A percentile compares a stretch with the other conserved stretches of the same genome.
These are phyloP conservation scores for Chlorops oryzae DNA, from an alignment of 1,140 invertebrate genomes.

Conservation along the genomic window DNA sequence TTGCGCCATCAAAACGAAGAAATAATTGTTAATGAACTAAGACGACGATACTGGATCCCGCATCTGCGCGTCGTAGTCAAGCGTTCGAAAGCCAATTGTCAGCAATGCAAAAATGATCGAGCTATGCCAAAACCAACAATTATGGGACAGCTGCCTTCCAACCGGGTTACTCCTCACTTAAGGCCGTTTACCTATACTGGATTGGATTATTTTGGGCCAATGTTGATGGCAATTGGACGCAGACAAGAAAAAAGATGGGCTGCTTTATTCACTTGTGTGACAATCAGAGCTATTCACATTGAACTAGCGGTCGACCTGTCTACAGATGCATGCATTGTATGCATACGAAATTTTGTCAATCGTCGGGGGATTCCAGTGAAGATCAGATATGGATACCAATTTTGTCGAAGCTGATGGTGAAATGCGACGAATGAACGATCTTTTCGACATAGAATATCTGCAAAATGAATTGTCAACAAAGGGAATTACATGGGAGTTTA, in stretches of 20 bases:
- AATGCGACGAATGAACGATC: not conserved
- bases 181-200: not conserved
- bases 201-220: too few relatives aligned
- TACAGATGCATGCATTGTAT: conserved; percentile 6
- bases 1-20: conserved; percentile 9
- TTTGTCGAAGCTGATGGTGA: conserved; percentile 2
- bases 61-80: not conserved
- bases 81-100: not conserved
- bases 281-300: conserved; percentile 6
- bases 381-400: conserved; percentile 6
- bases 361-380: conserved; percentile 2
- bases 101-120: not conserved
- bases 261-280: too few relatives aligned
- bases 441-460: conserved; percentile 1
- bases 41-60: conserved; percentile 3
- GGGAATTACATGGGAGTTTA: conserved; percentile 3
- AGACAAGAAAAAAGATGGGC: conserved; percentile 1
- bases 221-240: not conserved
- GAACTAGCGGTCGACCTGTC: conserved; percentile 5
- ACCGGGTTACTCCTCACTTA: not conserved
- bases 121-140: not conserved
- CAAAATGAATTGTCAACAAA: not conserved
- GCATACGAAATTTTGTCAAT: conserved; percentile 8
- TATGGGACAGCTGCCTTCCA: not conserved
- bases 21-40: conserved; percentile 1